phyloP scores from a whole-genome alignment of 2,888 invertebrate species.

The Acleris emargana region DNA sequence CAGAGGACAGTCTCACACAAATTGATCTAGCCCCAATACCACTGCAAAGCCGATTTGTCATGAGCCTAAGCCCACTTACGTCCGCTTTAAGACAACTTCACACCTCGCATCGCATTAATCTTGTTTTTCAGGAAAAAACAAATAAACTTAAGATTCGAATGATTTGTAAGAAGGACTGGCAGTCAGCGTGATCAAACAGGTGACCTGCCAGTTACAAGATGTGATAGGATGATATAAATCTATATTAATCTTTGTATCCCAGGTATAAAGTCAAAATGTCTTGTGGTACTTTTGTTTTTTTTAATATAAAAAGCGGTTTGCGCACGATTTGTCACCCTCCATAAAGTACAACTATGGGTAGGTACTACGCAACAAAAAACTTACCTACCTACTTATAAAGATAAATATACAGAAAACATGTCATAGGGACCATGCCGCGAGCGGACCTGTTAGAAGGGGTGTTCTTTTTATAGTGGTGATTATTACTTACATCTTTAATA shows the following conservation, averaged over 20 bases:
- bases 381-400: too few species aligned
- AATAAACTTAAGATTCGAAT: conserved; percentile 55
- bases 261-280: conserved; percentile 36
- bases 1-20: too few species aligned
- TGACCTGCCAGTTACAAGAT: conserved; percentile 49
- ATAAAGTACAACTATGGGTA: too few species aligned
- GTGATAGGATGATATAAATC: conserved; percentile 21
- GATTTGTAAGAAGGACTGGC: conserved; percentile 61
- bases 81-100: conserved; percentile 56
- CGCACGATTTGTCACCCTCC: conserved; percentile 59
- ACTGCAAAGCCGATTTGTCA: conserved; percentile 25
- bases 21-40: too few species aligned
- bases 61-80: conserved; percentile 46
- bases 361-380: too few species aligned
- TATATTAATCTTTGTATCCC: conserved; percentile 32
- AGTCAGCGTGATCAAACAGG: conserved; percentile 43
- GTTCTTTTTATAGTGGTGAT: too few species aligned
- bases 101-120: conserved; percentile 71
- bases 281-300: background rate
- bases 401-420: too few species aligned
- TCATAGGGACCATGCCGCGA: too few species aligned
- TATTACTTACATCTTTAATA: too few species aligned
- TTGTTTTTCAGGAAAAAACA: conserved; percentile 58
- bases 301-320: conserved; percentile 38
- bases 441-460: too few species aligned